Percentiles rank a stretch among this genome's conserved stretches.
These are phyloP conservation scores for Geranospiza caerulescens DNA, from an alignment of 2,797 vertebrate species.

Conservation along the genomic window DNA sequence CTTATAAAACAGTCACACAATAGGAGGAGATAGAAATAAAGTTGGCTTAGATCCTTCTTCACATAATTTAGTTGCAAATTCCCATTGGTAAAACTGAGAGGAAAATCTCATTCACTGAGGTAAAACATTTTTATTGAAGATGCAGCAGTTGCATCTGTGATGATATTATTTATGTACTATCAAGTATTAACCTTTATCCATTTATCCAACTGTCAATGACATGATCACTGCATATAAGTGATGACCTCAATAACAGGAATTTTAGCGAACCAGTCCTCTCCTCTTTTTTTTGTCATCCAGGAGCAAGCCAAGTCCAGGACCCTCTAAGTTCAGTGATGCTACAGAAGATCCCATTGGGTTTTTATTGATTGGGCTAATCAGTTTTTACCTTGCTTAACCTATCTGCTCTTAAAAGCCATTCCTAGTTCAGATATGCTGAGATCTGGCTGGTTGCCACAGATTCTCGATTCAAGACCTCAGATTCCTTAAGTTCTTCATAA, in stretches of 20 bases:
- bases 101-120: not conserved
- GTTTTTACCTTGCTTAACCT: not conserved
- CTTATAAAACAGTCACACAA: not conserved
- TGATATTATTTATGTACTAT: not conserved
- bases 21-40: not conserved
- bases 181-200: not conserved
- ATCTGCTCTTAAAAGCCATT: not conserved
- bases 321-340: not conserved
- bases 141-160: not conserved
- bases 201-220: not conserved
- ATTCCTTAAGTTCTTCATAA: not conserved
- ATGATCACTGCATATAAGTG: not conserved
- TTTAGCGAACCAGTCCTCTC: not conserved
- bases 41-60: not conserved
- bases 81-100: not conserved
- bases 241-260: not conserved
- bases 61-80: not conserved
- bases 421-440: not conserved
- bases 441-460: not conserved
- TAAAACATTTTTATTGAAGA: not conserved
- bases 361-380: not conserved
- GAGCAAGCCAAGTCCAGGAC: not conserved
- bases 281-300: not conserved
- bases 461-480: not conserved
- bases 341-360: not conserved